Conservation (phyloP, 2,113 vertebrate species). For the Rhea pennata region DNA sequence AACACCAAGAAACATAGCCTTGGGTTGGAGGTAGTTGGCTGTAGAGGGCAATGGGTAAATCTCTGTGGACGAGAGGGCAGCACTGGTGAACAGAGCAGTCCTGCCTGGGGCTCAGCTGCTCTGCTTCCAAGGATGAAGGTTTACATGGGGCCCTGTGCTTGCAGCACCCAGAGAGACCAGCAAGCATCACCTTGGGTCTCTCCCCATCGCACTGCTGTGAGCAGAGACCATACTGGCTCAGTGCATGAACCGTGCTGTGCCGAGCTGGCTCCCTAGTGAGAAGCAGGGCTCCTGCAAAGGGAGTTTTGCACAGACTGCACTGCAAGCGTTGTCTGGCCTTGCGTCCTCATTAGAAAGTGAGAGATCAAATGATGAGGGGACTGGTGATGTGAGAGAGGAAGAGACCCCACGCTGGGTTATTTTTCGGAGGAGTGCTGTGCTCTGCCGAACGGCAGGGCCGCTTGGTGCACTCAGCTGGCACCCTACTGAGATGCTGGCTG, state of each 20-base stretch:
- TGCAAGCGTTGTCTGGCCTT: background rate
- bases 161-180: too few relatives aligned
- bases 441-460: background rate
- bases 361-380: background rate
- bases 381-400: background rate
- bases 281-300: too few relatives aligned
- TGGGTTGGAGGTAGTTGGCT: rapidly evolving
- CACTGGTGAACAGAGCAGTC: background rate
- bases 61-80: background rate
- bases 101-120: background rate
- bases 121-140: background rate
- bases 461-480: background rate
- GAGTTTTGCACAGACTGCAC: too few relatives aligned
- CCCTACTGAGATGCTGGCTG: rapidly evolving
- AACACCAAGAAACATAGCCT: background rate
- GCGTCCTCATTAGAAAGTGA: background rate
- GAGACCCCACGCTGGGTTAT: background rate
- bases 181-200: background rate
- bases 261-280: background rate
- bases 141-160: background rate
- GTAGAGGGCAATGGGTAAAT: background rate
- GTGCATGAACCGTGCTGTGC: rapidly evolving
- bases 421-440: background rate
- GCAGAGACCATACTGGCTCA: background rate
- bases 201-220: background rate